phyloP scores from a whole-genome alignment of 2,113 vertebrate genomes.

The Thymallus thymallus region DNA sequence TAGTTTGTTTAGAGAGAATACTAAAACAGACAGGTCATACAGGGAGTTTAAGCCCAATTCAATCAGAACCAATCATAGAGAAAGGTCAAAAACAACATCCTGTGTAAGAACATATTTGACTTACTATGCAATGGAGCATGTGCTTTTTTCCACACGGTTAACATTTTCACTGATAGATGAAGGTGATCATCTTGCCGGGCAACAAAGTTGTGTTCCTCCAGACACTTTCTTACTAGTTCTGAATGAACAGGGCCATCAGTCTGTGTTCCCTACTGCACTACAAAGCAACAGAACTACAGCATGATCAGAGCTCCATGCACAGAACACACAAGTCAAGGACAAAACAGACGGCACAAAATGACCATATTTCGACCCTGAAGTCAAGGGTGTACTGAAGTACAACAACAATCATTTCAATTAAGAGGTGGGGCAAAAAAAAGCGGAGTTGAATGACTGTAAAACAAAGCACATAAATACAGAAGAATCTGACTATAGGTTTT shows the following conservation, averaged over 20 bases:
- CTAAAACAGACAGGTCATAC: no score
- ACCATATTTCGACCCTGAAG: not conserved
- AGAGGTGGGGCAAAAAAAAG: not conserved
- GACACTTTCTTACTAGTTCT: no score
- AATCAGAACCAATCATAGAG: no score
- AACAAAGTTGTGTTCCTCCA: no score
- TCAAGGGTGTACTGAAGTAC: constrained; percentile 29
- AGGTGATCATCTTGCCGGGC: no score
- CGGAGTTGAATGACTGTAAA: not conserved
- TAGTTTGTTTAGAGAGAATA: no score
- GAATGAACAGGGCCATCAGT: not conserved
- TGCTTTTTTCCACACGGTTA: no score
- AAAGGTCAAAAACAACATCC: no score
- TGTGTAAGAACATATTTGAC: no score
- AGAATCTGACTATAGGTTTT: not conserved
- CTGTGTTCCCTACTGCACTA: not conserved
- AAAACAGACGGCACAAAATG: not conserved
- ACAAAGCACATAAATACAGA: not conserved
- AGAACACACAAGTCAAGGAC: not conserved
- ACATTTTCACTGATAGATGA: no score
- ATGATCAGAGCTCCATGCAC: not conserved
- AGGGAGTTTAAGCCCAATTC: no score
- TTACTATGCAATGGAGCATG: no score
- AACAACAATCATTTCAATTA: not conserved
- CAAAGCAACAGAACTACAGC: not conserved